Evolutionary conservation across 2,797 vertebrate species (phyloP), one percentile per base, ranked within the genome.

Genomic region (Orestias chungarensis): DNA sequence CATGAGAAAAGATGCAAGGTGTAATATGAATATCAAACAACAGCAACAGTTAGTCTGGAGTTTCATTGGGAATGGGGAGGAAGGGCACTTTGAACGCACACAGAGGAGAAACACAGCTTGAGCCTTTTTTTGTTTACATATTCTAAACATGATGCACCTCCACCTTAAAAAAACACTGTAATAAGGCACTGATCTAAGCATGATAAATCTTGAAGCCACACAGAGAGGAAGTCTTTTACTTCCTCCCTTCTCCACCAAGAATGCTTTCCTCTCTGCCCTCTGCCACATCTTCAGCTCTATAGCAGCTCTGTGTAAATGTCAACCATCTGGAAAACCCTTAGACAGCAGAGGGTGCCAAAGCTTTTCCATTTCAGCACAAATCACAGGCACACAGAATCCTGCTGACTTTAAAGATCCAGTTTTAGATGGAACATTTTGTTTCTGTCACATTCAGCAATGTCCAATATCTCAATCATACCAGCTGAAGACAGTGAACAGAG

Each of bases 331-430:
- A 92, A 85, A 89, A 80, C 78, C 49, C 87, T 82, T 85, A 87
- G 94, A 95, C 95, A 95, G 92, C 94, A 95, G 95, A 95, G 94
- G 95, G 95, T 94, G 94, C 95, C 94, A 95, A 95, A 95, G 94
- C 93, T 94, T 94, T 94, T 92, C 89, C 92, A 83, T 93, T 93
- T 88, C 47, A 64, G 55, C 82, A 74, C 70, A 82, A 88, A 75
- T 84, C 74, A 83, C 57, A 78, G 77, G 70, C 80, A 80, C 76
- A 61, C 78, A 73, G 82, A 74, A 71, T 73, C 76, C 80, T 75
- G 38, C 73, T 75, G 61, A 52, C 43, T 84, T 85, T 80, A 79
- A 84, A 85, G 62, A 64, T 82, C 82, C 72, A 31, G 27, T 72
- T 81, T 86, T 76, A 76, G 43, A 50, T 35, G 66, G 47, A 72